Percentiles rank a stretch among this genome's conserved stretches.
Evolutionary conservation across 2,797 vertebrate species (phyloP).

Genomic region (Gallinago stenura): DNA sequence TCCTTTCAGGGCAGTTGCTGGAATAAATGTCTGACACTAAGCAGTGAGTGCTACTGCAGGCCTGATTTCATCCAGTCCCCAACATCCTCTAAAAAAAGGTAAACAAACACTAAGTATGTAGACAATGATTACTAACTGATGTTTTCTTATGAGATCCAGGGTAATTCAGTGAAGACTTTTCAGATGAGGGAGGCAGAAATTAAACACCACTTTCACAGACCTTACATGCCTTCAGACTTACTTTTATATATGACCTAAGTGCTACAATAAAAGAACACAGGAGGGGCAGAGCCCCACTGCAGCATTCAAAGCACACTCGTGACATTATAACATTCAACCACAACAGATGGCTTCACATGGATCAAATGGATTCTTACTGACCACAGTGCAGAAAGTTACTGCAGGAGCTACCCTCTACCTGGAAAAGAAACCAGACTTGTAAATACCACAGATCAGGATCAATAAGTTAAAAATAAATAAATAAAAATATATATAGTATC

Average conservation of each 20-base stretch:
- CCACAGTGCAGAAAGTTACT: not conserved
- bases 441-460: not conserved
- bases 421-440: not conserved
- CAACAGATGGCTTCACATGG: not conserved
- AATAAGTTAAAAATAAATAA: not conserved
- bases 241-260: not conserved
- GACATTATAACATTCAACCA: not conserved
- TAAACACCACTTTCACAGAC: not conserved
- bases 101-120: not conserved
- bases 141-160: not conserved
- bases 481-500: not conserved
- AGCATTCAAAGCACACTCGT: not conserved
- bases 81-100: conserved; percentile 12
- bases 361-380: conserved; percentile 25
- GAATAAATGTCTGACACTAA: not conserved
- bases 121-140: not conserved
- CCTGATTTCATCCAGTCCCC: not conserved
- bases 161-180: not conserved
- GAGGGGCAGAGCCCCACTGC: not conserved
- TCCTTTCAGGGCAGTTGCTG: conserved; percentile 12
- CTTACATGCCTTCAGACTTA: not conserved
- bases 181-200: not conserved
- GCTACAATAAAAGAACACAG: not conserved
- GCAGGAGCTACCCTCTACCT: not conserved
- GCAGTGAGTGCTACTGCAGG: not conserved